These are phyloP conservation scores for Sympetrum striolatum DNA, from an alignment of 2,888 invertebrate genomes.

Conservation along the genomic window DNA sequence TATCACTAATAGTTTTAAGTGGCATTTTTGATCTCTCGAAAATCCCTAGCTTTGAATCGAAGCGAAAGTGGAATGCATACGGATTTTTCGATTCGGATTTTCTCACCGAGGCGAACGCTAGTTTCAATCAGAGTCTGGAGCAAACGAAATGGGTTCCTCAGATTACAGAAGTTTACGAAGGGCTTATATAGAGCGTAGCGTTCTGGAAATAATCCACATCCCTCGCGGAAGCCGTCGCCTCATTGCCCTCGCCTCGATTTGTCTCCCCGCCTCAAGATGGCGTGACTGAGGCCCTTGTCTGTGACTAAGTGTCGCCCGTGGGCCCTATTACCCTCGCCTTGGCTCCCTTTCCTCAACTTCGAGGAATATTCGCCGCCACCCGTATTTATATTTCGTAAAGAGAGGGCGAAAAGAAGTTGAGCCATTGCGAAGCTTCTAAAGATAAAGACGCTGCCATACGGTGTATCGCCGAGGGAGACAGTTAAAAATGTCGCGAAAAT, in stretches of 20 bases:
- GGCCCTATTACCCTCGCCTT: no score
- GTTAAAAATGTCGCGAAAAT: background rate
- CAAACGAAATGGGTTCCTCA: no score
- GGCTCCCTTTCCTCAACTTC: background rate
- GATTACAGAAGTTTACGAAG: no score
- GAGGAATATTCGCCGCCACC: background rate
- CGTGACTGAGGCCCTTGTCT: conserved; percentile 3
- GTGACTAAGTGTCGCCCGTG: conserved; percentile 9
- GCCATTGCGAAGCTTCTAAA: background rate
- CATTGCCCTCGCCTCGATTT: background rate
- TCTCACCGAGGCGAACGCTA: no score
- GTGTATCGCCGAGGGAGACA: background rate
- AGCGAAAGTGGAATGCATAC: no score
- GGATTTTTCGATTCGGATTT: no score
- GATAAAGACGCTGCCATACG: background rate
- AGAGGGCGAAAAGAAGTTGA: background rate
- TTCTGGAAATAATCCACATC: no score
- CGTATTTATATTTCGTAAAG: background rate
- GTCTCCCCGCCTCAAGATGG: background rate
- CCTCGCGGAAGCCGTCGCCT: background rate
- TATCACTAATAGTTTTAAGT: no score
- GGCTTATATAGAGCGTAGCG: no score
- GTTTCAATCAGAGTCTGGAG: no score
- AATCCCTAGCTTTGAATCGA: no score
- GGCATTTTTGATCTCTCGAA: no score